Percentiles rank a stretch among this genome's conserved stretches.
phyloP scores from a whole-genome alignment of 2,888 invertebrate genomes.

The Hetaerina titia region DNA sequence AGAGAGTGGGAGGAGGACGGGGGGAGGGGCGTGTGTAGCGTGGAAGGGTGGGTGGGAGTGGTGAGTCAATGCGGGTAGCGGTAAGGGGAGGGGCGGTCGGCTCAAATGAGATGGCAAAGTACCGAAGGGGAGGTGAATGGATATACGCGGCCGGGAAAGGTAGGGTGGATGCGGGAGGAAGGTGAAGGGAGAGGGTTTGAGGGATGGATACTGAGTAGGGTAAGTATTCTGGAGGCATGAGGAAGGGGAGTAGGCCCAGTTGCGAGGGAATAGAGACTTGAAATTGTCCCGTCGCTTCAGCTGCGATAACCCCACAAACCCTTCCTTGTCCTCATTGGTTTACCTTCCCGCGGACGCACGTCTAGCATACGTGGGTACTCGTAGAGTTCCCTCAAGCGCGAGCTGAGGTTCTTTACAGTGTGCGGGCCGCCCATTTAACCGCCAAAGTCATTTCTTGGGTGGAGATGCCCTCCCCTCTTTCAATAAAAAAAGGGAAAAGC shows the following conservation, averaged over 20 bases:
- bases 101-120: conserved; percentile 53
- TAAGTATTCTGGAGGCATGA: background rate
- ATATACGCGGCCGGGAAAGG: background rate
- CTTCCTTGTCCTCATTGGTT: too few relatives aligned
- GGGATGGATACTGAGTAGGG: too few relatives aligned
- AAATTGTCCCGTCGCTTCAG: conserved; percentile 38
- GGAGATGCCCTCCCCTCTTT: too few relatives aligned
- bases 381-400: too few relatives aligned
- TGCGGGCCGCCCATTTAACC: too few relatives aligned
- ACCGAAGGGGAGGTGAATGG: conserved; percentile 4
- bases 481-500: too few relatives aligned
- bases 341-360: too few relatives aligned
- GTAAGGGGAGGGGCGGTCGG: background rate
- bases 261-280: background rate
- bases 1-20: background rate
- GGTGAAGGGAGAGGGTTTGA: too few relatives aligned
- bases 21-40: background rate
- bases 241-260: background rate
- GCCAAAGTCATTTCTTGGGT: too few relatives aligned
- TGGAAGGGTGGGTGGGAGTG: background rate
- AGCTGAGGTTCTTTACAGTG: too few relatives aligned
- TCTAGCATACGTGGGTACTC: too few relatives aligned
- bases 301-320: conserved; percentile 41
- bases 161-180: background rate
- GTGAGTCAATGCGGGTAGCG: too few relatives aligned